Conservation (phyloP, 2,797 vertebrate genomes). For the Capromys pilorides region DNA sequence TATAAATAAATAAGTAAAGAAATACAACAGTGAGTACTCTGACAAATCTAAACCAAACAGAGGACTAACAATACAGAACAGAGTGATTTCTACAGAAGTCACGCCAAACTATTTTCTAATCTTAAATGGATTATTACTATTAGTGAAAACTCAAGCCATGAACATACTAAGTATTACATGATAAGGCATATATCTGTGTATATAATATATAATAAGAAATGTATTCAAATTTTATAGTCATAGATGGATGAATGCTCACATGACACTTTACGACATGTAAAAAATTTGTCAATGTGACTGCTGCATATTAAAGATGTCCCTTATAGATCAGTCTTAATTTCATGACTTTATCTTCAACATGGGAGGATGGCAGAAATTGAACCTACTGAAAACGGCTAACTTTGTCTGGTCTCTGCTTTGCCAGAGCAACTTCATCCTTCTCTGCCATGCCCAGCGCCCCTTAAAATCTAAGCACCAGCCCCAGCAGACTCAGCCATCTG, state of each 20-base stretch:
- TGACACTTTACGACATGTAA: not conserved
- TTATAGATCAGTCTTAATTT: not conserved
- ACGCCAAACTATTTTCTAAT: conserved; percentile 11
- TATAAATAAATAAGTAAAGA: no score
- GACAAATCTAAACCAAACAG: conserved; percentile 31
- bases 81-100: not conserved
- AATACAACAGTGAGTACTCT: not conserved
- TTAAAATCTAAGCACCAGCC: not conserved
- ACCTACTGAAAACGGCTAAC: not conserved
- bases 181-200: not conserved
- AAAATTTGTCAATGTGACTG: not conserved
- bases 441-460: not conserved
- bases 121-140: not conserved
- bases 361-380: not conserved
- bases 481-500: not conserved
- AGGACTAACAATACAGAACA: not conserved
- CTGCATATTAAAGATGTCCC: not conserved
- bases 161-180: not conserved
- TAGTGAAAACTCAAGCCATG: not conserved
- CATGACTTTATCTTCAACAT: not conserved
- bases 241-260: not conserved
- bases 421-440: not conserved
- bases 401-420: not conserved
- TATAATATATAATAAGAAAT: not conserved
- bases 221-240: not conserved